Conservation (phyloP, 1,140 invertebrate genomes). For the Solenopsis invicta region DNA sequence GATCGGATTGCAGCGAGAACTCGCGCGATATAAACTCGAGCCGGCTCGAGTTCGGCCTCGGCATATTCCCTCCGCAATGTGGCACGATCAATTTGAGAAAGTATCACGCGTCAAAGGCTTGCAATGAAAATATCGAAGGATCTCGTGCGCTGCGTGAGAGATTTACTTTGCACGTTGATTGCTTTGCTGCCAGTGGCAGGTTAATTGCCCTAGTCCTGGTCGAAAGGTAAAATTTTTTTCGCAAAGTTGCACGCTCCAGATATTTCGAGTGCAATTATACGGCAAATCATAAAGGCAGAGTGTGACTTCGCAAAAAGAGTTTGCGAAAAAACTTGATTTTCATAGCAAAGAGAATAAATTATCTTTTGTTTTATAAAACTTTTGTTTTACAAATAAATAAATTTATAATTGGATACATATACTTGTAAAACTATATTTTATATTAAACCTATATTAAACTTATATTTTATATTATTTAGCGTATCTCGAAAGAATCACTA, state of each 20-base stretch:
- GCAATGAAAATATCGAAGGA: constrained; percentile 64
- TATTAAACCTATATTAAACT: too few relatives aligned
- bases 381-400: background rate
- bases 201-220: constrained; percentile 18
- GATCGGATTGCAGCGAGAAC: background rate
- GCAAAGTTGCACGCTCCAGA: background rate
- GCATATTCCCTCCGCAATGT: constrained; percentile 28
- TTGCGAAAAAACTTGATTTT: background rate
- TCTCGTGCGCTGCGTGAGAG: constrained; percentile 41
- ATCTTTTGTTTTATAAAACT: background rate
- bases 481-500: background rate
- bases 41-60: constrained; percentile 24
- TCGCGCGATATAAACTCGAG: constrained; percentile 56
- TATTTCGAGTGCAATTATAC: constrained; percentile 9
- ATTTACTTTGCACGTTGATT: constrained; percentile 36
- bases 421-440: background rate
- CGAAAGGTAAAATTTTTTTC: constrained; percentile 20
- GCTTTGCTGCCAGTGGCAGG: constrained; percentile 11
- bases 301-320: background rate
- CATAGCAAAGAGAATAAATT: background rate
- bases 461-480: background rate
- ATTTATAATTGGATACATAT: background rate
- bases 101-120: constrained; percentile 65
- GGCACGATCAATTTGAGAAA: constrained; percentile 65
- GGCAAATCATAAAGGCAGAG: background rate